Conservation (phyloP, 2,888 invertebrate genomes). For the Eucera pruinosa region DNA sequence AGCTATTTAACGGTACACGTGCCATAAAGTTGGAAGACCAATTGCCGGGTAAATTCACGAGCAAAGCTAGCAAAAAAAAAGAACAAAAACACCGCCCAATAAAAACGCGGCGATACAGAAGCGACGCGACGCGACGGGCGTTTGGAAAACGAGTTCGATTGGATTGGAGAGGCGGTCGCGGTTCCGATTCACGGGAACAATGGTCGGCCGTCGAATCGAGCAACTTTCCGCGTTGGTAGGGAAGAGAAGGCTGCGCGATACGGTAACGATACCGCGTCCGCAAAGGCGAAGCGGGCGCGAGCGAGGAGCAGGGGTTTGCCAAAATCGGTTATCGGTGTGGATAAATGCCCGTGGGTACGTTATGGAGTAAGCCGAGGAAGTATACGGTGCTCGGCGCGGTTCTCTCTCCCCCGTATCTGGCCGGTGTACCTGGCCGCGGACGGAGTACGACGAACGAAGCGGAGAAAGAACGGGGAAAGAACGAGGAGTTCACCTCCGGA, state of each 20-base stretch:
- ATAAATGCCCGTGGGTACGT: conserved; percentile 63
- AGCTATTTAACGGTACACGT: conserved; percentile 19
- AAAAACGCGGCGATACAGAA: conserved; percentile 65
- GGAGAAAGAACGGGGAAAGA: conserved; percentile 27
- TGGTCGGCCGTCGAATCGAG: conserved; percentile 55
- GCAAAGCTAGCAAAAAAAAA: conserved; percentile 36
- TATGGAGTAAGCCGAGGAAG: conserved; percentile 52
- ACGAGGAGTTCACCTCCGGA: conserved; percentile 65
- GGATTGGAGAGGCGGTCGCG: conserved; percentile 13
- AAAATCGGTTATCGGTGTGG: conserved; percentile 71
- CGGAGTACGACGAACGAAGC: conserved; percentile 29
- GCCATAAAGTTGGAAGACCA: conserved; percentile 50
- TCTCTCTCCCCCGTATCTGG: too few relatives aligned
- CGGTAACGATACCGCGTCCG: conserved; percentile 53
- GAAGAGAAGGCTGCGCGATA: conserved; percentile 6
- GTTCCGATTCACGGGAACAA: conserved; percentile 57
- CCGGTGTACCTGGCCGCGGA: conserved; percentile 12
- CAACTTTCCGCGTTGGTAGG: conserved; percentile 56
- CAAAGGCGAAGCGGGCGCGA: conserved; percentile 30
- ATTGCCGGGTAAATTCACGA: conserved; percentile 60
- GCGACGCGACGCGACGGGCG: conserved; percentile 23
- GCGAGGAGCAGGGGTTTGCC: conserved; percentile 47
- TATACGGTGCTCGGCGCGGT: conserved; percentile 30
- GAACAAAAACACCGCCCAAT: too few relatives aligned
- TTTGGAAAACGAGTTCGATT: conserved; percentile 36